Evolutionary conservation across 2,888 invertebrate genomes (phyloP).

Genomic region (Boloria euphrosyne): DNA sequence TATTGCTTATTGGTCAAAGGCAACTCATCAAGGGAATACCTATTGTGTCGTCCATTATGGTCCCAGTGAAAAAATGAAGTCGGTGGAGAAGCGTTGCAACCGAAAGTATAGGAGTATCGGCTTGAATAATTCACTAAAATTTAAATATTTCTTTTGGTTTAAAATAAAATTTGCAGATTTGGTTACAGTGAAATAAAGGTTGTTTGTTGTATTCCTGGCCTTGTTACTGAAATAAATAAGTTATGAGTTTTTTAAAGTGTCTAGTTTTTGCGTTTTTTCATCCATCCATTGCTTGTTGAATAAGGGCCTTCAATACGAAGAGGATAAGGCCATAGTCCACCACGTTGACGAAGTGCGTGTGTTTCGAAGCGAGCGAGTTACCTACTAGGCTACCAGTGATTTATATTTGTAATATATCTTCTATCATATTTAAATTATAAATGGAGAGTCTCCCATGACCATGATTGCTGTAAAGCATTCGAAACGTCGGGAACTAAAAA

Average conservation of each 20-base stretch:
- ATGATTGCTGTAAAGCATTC: too few relatives aligned
- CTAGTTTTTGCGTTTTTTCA: too few relatives aligned
- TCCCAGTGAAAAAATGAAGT: constrained; percentile 48
- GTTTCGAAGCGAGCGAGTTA: too few relatives aligned
- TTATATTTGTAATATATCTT: too few relatives aligned
- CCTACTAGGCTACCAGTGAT: too few relatives aligned
- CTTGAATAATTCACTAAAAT: constrained; percentile 30
- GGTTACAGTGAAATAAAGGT: constrained; percentile 3
- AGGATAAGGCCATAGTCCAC: too few relatives aligned
- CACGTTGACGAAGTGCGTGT: too few relatives aligned
- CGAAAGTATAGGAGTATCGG: constrained; percentile 42
- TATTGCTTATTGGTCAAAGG: background rate
- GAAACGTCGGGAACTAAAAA: too few relatives aligned
- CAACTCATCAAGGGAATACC: constrained; percentile 54
- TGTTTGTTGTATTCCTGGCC: background rate
- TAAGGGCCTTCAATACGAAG: too few relatives aligned
- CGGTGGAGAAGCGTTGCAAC: constrained; percentile 43
- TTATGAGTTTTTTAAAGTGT: background rate
- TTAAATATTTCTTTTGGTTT: constrained; percentile 26
- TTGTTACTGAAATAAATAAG: background rate
- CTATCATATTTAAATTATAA: too few relatives aligned
- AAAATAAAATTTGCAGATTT: constrained; percentile 25
- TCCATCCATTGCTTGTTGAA: background rate
- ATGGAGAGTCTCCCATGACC: too few relatives aligned
- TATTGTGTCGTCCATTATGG: constrained; percentile 68